Evolutionary conservation across 2,888 invertebrate genomes (phyloP).

Genomic region (Thyatira batis): DNA sequence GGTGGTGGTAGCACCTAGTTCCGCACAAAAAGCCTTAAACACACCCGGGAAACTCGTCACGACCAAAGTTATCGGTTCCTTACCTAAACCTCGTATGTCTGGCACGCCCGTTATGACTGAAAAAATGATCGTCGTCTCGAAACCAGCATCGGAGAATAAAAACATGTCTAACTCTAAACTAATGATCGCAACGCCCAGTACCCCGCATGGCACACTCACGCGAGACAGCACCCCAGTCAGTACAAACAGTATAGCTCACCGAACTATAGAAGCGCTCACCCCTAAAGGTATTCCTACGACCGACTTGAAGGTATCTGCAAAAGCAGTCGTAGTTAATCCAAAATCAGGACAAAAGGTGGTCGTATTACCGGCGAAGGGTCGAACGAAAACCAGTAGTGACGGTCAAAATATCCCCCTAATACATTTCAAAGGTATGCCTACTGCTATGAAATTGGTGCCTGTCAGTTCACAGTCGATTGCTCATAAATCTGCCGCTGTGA

Average conservation of each 20-base stretch:
- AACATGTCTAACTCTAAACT: slow-evolving; percentile 60
- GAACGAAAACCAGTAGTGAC: slow-evolving; percentile 63
- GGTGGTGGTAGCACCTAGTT: slow-evolving; percentile 62
- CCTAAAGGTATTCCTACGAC: slow-evolving; percentile 76
- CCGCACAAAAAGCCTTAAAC: slow-evolving; percentile 62
- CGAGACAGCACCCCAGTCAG: slow-evolving; percentile 50
- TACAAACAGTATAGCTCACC: slow-evolving; percentile 54
- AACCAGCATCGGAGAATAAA: slow-evolving; percentile 59
- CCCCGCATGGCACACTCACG: slow-evolving; percentile 25
- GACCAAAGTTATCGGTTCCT: slow-evolving; percentile 70
- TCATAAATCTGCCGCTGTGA: slow-evolving; percentile 54
- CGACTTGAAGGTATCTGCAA: slow-evolving; percentile 76
- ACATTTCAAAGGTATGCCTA: slow-evolving; percentile 73
- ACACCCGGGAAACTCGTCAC: slow-evolving; percentile 66
- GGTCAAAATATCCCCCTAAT: slow-evolving; percentile 63
- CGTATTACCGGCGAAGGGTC: slow-evolving; percentile 71
- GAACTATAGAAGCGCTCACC: slow-evolving; percentile 62
- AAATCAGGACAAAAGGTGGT: slow-evolving; percentile 80
- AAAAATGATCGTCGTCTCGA: slow-evolving; percentile 77
- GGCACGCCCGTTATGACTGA: slow-evolving; percentile 52
- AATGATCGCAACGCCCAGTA: slow-evolving; percentile 60
- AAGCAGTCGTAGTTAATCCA: slow-evolving; percentile 74
- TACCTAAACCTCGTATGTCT: slow-evolving; percentile 52
- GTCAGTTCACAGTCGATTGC: slow-evolving; percentile 63
- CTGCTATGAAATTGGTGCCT: slow-evolving; percentile 74